Evolutionary conservation across 2,888 invertebrate genomes (phyloP).

Genomic region (Diaperis boleti): DNA sequence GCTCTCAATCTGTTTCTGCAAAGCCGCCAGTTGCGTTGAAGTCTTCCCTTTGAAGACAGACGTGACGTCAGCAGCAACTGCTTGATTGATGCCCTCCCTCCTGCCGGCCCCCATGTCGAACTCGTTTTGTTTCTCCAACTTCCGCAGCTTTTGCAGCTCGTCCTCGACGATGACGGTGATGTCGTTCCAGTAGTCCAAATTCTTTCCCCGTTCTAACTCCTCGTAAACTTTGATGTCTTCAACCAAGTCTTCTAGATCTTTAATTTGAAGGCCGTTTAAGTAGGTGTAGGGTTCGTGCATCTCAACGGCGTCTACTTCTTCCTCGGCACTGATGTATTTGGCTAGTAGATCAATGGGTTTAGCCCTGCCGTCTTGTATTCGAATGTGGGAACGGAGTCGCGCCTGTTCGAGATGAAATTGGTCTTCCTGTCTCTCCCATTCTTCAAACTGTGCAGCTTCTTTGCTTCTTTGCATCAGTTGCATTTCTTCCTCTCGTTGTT

Average conservation of each 20-base stretch:
- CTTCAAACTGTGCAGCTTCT: conserved; percentile 90
- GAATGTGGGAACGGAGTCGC: conserved; percentile 89
- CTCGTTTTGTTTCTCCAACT: conserved; percentile 75
- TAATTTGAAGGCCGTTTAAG: conserved; percentile 88
- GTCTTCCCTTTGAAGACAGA: conserved; percentile 94
- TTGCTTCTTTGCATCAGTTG: conserved; percentile 88
- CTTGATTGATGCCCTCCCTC: conserved; percentile 82
- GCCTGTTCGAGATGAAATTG: conserved; percentile 98
- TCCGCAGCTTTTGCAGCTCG: conserved; percentile 88
- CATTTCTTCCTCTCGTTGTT: conserved; percentile 85
- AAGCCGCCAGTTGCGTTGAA: conserved; percentile 83
- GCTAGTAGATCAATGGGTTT: conserved; percentile 98
- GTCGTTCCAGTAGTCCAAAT: conserved; percentile 95
- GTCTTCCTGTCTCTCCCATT: conserved; percentile 97
- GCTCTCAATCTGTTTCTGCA: conserved; percentile 86
- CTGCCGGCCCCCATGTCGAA: conserved; percentile 70
- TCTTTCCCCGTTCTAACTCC: conserved; percentile 89
- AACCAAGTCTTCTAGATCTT: conserved; percentile 94
- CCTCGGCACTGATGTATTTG: conserved; percentile 93
- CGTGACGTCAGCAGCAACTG: conserved; percentile 91
- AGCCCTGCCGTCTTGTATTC: conserved; percentile 96
- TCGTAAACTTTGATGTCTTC: conserved; percentile 97
- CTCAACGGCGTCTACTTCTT: conserved; percentile 92
- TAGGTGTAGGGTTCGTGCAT: conserved; percentile 99
- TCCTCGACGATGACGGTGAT: conserved; percentile 95